Base-by-base conservation (phyloP, 2,797 vertebrate genomes). In the Oryzias sinensis region DNA sequence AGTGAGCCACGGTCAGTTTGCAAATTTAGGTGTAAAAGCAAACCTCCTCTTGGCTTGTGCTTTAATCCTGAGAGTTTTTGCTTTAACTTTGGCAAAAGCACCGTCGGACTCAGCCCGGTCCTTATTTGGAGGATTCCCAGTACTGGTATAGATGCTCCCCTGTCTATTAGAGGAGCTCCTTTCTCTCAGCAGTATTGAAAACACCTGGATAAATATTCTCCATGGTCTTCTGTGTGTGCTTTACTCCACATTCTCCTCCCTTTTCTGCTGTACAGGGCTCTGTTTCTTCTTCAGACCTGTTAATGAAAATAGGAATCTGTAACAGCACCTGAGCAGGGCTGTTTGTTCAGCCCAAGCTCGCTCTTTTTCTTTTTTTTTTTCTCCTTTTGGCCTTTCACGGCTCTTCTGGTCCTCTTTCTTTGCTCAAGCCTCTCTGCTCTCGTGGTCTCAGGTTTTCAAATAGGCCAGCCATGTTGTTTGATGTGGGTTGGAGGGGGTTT, bases 131-230 rank as follows among this genome's bases (percentile, higher is more conserved):
- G 53, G 61, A 66, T 11, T 53, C 60, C 46, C 68, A 60, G 51
- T 63, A 43, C 44, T 37, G 56, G 27, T 51, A 76, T 56, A 81
- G 77, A 80, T 80, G 74, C 68, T 77, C 65, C 60, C 65, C 61
- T 81, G 76, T 87, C 65, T 80, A 43, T 53, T 16, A 40, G 53
- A 83, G 80, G 67, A 41, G 77, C 68, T 61, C 74, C 68, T 68
- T 55, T 62, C 47, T 69, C 59, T 68, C 45, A 43, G 43, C 57
- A 49, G 27, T 62, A 80, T 82, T 77, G 69, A 65, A 75, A 65
- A 51, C 87, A 89, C 82, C 86, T 89, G 85, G 76, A 77, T 70
- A 88, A 89, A 88, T 81, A 89, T 48, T 53, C 49, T 53, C 17
- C 29, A 14, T 72, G 16, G 17, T 64, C 59, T 59, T 62, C 54